phyloP scores from a whole-genome alignment of 2,888 invertebrate species.

The Zaprionus obscuricornis region DNA sequence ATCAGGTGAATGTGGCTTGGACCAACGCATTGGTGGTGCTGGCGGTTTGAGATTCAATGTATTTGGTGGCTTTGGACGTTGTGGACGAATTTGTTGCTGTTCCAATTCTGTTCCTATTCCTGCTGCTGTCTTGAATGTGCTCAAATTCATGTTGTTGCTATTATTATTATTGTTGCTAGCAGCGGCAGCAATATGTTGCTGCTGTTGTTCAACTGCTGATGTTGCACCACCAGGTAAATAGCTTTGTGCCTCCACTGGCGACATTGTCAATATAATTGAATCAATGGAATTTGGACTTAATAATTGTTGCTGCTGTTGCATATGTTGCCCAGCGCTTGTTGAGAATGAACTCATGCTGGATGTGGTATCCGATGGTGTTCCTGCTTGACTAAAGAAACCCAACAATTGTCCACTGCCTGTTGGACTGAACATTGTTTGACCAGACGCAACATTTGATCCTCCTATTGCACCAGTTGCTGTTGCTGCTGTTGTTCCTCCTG shows the following conservation, averaged over 20 bases:
- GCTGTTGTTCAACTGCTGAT: conserved; percentile 8
- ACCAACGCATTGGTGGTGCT: conserved; percentile 93
- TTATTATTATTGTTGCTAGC: conserved; percentile 78
- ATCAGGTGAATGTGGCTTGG: conserved; percentile 88
- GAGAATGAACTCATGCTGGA: conserved; percentile 91
- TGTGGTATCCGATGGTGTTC: conserved; percentile 87
- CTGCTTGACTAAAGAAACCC: conserved; percentile 81
- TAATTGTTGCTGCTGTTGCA: conserved; percentile 75
- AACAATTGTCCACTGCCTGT: conserved; percentile 74
- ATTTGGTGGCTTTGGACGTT: conserved; percentile 92
- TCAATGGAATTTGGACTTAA: conserved; percentile 86
- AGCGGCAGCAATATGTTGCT: conserved; percentile 29
- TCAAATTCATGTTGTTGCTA: no score
- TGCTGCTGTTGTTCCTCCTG: conserved; percentile 75
- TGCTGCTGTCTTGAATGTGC: conserved; percentile 86
- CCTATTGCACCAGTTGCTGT: background rate
- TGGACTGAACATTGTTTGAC: conserved; percentile 76
- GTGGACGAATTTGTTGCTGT: conserved; percentile 84
- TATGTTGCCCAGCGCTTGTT: conserved; percentile 84
- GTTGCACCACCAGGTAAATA: conserved; percentile 38
- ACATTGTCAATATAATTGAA: conserved; percentile 90
- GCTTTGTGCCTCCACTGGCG: conserved; percentile 85
- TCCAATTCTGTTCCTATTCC: conserved; percentile 20
- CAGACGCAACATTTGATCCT: conserved; percentile 74
- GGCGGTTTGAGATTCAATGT: conserved; percentile 93